Base-by-base conservation (phyloP, 2,113 vertebrate genomes). In the Chionis minor region DNA sequence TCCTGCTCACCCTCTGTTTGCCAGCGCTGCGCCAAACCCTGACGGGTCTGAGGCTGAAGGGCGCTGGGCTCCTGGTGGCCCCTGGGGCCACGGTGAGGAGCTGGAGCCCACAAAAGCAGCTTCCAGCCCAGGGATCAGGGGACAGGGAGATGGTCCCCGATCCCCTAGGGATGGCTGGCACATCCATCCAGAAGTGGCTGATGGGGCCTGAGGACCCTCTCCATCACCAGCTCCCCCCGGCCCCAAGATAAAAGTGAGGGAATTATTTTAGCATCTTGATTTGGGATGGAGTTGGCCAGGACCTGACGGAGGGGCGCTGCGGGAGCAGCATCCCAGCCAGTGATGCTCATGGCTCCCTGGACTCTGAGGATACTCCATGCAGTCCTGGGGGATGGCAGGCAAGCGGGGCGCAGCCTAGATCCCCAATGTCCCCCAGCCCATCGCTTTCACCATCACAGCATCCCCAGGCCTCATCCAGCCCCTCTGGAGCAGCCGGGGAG, bases 221-320 rank as follows among this genome's bases (percentile, higher is more conserved):
- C 69, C 13, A 12, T 27, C 4, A 1, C 16, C 23, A 32, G 30
- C 30, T 92, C 42, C 21, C 28, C 17, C 12, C 0, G 0, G 33
- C 33, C 13, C 23, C 49, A 16, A 40, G 40, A 63, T 21, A 30
- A 61, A 87, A 79, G 26, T 0, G 3, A 90, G 21, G 33, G 1
- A 52, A 88, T 54, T 40, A 32, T 82, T 77, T 54, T 3, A 70
- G 12, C 28, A 1, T 4, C 59, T 72, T 65, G 27, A 40, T 78
- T 61, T 66, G 47, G 30, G 38, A 58, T 2, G 12, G n/a, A 66
- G 38, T 35, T 8, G 22, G 19, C 12, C 32, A 30, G 47, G 15
- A 12, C 28, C 30, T 11, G 13, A 12, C 8, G 16, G 27, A 70
- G 14, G 15, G 12, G n/a, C 22, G 77, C 22, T 0, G 0, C n/a